A percentile compares a stretch with the other conserved stretches of the same genome.
phyloP scores from a whole-genome alignment of 2,888 invertebrate genomes.

The Archaeoteleia sp. region DNA sequence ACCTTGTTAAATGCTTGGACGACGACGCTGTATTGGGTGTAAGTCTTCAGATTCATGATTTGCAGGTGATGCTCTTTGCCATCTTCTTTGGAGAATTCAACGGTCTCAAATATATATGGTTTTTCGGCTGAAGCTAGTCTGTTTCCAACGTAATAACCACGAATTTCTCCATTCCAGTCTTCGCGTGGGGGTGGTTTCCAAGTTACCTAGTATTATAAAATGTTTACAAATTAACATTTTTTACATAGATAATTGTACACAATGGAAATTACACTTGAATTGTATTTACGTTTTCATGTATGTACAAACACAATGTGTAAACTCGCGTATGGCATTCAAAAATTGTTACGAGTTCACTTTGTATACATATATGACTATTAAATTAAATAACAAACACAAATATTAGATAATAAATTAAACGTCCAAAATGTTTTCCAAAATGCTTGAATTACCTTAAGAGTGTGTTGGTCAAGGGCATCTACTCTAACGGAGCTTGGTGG shows the following conservation, averaged over 20 bases:
- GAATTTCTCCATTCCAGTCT: conserved; percentile 95
- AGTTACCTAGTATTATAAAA: conserved; percentile 77
- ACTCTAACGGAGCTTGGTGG: conserved; percentile 90
- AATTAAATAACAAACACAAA: too few relatives aligned
- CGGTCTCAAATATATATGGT: conserved; percentile 92
- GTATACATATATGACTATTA: too few relatives aligned
- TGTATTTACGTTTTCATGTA: too few relatives aligned
- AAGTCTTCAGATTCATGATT: conserved; percentile 89
- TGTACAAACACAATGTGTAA: too few relatives aligned
- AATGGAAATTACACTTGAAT: too few relatives aligned
- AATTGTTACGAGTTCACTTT: too few relatives aligned
- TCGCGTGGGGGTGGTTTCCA: conserved; percentile 94
- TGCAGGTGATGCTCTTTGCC: conserved; percentile 92
- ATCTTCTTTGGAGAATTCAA: conserved; percentile 93
- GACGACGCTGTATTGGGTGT: conserved; percentile 96
- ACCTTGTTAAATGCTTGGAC: conserved; percentile 96
- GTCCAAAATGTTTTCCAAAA: too few relatives aligned
- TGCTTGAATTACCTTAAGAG: conserved; percentile 82
- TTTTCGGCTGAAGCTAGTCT: conserved; percentile 89
- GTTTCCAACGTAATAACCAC: conserved; percentile 93
- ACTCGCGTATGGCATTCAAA: too few relatives aligned
- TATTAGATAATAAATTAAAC: too few relatives aligned
- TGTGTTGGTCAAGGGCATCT: conserved; percentile 91
- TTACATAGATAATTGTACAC: too few relatives aligned
- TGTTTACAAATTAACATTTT: too few relatives aligned